Percentiles rank a stretch among this genome's conserved stretches.
These are phyloP conservation scores for Thaleichthys pacificus DNA, from an alignment of 2,797 vertebrate species.

Conservation along the genomic window DNA sequence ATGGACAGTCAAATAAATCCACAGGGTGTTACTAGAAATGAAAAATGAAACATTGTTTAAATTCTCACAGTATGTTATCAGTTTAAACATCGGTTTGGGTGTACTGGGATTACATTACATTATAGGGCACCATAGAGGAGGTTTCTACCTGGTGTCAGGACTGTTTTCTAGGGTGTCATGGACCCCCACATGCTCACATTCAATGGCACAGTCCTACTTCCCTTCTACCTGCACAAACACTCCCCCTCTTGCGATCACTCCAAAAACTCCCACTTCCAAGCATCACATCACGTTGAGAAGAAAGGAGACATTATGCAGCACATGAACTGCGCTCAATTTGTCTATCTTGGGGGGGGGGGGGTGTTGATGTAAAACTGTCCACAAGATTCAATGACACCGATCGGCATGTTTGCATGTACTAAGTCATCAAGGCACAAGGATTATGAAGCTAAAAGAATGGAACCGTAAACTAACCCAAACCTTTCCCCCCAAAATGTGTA, in stretches of 20 bases:
- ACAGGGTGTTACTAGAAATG: constrained; percentile 55
- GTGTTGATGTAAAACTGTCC: neutral
- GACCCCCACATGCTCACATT: neutral
- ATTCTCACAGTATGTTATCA: constrained; percentile 17
- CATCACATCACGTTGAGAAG: neutral
- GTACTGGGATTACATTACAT: neutral
- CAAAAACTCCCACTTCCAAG: neutral
- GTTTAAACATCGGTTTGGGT: neutral
- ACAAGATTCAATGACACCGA: neutral
- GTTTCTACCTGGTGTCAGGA: neutral
- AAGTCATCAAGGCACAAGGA: too few species aligned
- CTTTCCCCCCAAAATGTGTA: too few species aligned
- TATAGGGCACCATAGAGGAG: neutral
- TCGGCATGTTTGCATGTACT: too few species aligned
- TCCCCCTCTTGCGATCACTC: neutral
- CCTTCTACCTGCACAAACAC: neutral
- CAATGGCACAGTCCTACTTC: neutral
- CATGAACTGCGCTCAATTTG: neutral
- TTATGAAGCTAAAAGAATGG: too few species aligned
- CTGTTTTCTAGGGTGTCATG: neutral
- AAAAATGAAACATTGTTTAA: constrained; percentile 32
- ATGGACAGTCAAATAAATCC: constrained; percentile 35
- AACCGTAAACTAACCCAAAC: too few species aligned
- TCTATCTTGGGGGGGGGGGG: neutral
- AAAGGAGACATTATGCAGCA: constrained; percentile 7